Percentiles rank a stretch among this genome's conserved stretches.
Evolutionary conservation across 2,113 vertebrate species (phyloP).

Genomic region (Rhabdornis inornatus): DNA sequence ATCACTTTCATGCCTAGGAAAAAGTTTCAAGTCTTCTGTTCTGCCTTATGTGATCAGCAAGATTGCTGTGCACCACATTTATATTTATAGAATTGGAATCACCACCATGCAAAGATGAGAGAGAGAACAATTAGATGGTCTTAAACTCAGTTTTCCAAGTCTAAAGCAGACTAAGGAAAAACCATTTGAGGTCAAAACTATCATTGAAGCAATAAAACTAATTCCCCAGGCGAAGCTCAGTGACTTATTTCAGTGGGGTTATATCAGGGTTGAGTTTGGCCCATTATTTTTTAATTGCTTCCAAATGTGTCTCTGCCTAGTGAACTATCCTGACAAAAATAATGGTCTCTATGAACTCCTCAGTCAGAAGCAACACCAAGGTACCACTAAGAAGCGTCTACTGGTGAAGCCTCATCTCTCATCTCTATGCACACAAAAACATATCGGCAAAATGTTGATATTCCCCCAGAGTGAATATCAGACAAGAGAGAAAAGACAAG

Average conservation of each 20-base stretch:
- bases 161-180: background rate
- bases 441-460: background rate
- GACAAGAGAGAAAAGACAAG: background rate
- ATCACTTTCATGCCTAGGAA: background rate
- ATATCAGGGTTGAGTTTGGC: conserved; percentile 15
- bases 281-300: conserved; percentile 36
- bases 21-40: background rate
- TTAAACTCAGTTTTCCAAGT: background rate
- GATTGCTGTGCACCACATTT: background rate
- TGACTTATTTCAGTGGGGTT: conserved; percentile 24
- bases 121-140: background rate
- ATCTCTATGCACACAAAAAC: background rate
- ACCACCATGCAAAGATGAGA: background rate
- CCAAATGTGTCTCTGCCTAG: background rate
- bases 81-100: background rate
- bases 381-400: background rate
- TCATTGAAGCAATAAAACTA: background rate
- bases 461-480: background rate
- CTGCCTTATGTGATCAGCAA: background rate
- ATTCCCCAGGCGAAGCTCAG: background rate
- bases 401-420: background rate
- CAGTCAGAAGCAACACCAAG: background rate
- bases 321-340: background rate
- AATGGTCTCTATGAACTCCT: background rate
- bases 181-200: conserved; percentile 20